Percentiles rank a stretch among this genome's conserved stretches.
Evolutionary conservation across 23 tunicate species (phyloP).

Genomic region (Ciona savignyi): DNA sequence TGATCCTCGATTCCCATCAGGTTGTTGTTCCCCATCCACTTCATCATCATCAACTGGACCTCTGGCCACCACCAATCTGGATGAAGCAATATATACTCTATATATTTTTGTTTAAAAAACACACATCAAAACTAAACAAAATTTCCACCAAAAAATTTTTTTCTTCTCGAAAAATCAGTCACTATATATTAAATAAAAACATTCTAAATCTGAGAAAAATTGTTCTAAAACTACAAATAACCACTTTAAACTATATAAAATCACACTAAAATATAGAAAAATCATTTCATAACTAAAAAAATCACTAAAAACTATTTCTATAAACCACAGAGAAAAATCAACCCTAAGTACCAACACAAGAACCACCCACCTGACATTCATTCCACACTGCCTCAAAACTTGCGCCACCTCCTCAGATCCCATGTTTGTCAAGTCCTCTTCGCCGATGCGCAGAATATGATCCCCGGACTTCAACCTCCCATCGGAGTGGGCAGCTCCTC

Average conservation of each 20-base stretch:
- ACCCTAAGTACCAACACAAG: too few relatives aligned
- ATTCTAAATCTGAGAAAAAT: not conserved
- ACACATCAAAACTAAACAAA: too few relatives aligned
- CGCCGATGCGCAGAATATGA: slow-evolving; percentile 82
- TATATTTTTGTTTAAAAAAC: not conserved
- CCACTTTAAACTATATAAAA: not conserved
- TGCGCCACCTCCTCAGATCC: slow-evolving; percentile 87
- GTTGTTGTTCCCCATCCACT: slow-evolving; percentile 4
- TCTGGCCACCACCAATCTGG: slow-evolving; percentile 74
- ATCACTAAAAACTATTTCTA: not conserved
- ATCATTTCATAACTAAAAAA: not conserved
- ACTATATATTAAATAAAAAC: too few relatives aligned
- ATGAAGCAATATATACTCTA: not conserved
- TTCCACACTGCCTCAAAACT: slow-evolving; percentile 78
- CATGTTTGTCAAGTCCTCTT: slow-evolving; percentile 66
- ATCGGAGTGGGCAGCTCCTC: slow-evolving; percentile 71
- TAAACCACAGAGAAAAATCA: too few relatives aligned
- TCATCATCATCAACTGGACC: slow-evolving; percentile 39
- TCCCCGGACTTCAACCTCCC: slow-evolving; percentile 85
- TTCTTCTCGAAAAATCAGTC: too few relatives aligned
- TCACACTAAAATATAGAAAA: not conserved
- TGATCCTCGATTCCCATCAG: not conserved
- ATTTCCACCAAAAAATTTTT: too few relatives aligned
- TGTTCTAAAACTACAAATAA: not conserved
- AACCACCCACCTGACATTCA: slow-evolving; percentile 31